A percentile compares a stretch with the other conserved stretches of the same genome.
These are phyloP conservation scores for Yponomeuta sedellus DNA, from an alignment of 2,888 invertebrate species.

Conservation along the genomic window DNA sequence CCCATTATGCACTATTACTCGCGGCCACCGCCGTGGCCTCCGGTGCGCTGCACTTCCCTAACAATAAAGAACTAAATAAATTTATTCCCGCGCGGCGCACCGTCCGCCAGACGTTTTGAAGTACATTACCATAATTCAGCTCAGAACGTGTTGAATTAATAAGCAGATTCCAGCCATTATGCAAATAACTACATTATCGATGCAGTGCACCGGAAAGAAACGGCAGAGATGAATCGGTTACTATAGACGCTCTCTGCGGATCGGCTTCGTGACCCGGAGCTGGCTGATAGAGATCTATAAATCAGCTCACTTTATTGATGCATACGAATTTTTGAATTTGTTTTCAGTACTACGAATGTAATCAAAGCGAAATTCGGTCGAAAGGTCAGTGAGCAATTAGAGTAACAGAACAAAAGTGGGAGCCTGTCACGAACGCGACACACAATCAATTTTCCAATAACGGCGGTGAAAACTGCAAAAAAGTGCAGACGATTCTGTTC, in stretches of 20 bases:
- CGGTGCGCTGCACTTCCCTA: not conserved
- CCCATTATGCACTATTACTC: conserved; percentile 9
- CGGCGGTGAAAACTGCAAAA: not conserved
- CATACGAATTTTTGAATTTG: not conserved
- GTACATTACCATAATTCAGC: conserved; percentile 11
- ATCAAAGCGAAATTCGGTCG: not conserved
- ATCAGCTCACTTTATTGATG: not conserved
- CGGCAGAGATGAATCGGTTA: not conserved
- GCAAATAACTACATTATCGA: conserved; percentile 4
- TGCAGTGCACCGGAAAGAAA: not conserved
- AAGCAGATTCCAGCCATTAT: conserved; percentile 12
- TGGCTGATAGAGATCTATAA: not conserved
- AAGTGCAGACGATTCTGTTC: not conserved
- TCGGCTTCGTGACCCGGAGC: not conserved
- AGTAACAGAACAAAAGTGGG: not conserved
- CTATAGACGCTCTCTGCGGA: not conserved
- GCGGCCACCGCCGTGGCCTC: not conserved
- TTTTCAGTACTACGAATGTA: not conserved
- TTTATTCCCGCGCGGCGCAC: conserved; percentile 1
- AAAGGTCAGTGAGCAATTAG: not conserved
- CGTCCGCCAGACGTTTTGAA: conserved; percentile 9
- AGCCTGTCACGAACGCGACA: not conserved
- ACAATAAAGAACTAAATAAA: conserved; percentile 5
- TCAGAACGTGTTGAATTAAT: conserved; percentile 10
- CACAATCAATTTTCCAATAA: conserved; percentile 1